Percentiles rank a stretch among this genome's conserved stretches.
phyloP scores from a whole-genome alignment of 1,140 invertebrate species.

The Philotrypesis tridentata region DNA sequence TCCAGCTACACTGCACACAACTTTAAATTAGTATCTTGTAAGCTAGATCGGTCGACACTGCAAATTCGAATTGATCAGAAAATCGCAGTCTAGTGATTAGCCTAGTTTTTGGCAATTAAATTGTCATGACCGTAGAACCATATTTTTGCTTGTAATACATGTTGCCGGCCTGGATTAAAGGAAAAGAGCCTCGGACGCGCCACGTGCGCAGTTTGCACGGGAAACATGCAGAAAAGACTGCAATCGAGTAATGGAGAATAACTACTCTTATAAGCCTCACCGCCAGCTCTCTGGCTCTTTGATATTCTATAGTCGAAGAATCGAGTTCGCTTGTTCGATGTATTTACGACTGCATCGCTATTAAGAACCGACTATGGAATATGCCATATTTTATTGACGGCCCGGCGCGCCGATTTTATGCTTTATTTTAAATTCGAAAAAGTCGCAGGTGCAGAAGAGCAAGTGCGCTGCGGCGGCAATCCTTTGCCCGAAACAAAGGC shows the following conservation, averaged over 20 bases:
- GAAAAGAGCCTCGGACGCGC: neutral
- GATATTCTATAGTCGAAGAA: neutral
- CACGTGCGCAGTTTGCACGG: neutral
- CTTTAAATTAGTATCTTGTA: neutral
- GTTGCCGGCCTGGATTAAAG: constrained; percentile 16
- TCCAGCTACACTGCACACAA: neutral
- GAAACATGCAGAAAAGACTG: neutral
- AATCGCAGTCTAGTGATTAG: too few species aligned
- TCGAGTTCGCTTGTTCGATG: constrained; percentile 9
- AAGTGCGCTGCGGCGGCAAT: neutral
- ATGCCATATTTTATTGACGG: constrained; percentile 31
- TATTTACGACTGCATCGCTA: constrained; percentile 41
- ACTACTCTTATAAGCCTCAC: neutral
- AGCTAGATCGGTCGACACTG: too few species aligned
- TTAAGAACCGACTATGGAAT: constrained; percentile 29
- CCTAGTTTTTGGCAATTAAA: too few species aligned
- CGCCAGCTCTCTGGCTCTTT: neutral
- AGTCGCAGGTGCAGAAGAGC: neutral
- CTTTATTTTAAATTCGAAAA: constrained; percentile 26
- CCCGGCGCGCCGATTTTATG: constrained; percentile 9
- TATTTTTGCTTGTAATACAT: neutral
- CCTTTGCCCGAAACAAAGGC: constrained; percentile 19
- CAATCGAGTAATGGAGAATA: constrained; percentile 27
- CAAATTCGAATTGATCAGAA: too few species aligned
- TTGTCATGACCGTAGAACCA: too few species aligned